Evolutionary conservation across 1,140 invertebrate species (phyloP), one percentile per base, ranked within the genome.

Genomic region (Drosophila burlai): DNA sequence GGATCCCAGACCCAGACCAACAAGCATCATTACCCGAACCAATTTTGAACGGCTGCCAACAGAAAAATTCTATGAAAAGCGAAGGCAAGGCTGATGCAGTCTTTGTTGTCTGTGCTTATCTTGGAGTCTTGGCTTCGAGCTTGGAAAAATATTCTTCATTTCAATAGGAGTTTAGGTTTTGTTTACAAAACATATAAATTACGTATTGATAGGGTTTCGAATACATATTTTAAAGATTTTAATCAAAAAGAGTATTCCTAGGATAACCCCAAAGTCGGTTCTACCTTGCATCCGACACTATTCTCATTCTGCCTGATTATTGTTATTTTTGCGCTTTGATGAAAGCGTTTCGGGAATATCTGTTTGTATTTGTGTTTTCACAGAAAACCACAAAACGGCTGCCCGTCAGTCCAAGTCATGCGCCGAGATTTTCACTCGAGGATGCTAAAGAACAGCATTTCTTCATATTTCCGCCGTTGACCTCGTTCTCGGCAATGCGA

Each of bases 41-140:
- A 10, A 76, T 69, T 81, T 85, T 86, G 83, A 79, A 85, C 62
- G 29, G 61, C 50, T 86, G 82, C 82, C 82, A 85, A 84, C 72
- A 77, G 45, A 50, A 59, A 54, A 47, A 49, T 29, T 45, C 29
- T 58, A 58, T 68, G 63, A 78, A 63, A 78, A 34, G 54, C 38
- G 24, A 31, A 24, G 29, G 43, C 34, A 47, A 47, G 34, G 21
- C 42, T 36, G 50, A 21, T 78, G 46, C 13, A 79, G 42, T 34
- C 47, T 36, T 46, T 21, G 15, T 47, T 58, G 11, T 54, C 52
- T 15, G 7, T 62, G 50, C 43, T 75, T 68, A 63, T 67, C 55
- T 18, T 16, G 29, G n/a, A 36, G 21, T 49, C n/a, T 59, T 10
- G 7, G 8, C 10, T 26, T 46, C 9, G 24, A 26, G 64, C 15